Conservation (phyloP, 2,888 invertebrate species). For the Pyrrhosoma nymphula region DNA sequence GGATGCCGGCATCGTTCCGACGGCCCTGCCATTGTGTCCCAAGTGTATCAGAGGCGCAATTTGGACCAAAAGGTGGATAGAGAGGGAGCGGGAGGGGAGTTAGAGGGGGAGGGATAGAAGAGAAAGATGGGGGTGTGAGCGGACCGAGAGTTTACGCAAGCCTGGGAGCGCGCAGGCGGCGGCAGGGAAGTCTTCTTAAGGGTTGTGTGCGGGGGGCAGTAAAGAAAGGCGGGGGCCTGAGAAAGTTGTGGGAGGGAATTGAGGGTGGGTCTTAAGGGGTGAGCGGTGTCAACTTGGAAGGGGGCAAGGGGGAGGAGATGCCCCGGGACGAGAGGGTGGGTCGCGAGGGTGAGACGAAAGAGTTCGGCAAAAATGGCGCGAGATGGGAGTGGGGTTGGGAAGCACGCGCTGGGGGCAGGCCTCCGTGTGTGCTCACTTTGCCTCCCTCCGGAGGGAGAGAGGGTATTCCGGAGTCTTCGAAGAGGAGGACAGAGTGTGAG, state of each 20-base stretch:
- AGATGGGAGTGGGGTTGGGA: neutral
- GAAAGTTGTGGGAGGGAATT: neutral
- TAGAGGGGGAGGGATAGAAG: neutral
- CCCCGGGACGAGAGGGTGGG: neutral
- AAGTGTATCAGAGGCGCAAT: conserved; percentile 24
- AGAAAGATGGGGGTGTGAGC: neutral
- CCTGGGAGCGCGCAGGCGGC: neutral
- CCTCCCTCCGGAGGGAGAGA: no score
- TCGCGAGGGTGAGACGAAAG: neutral
- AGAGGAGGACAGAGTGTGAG: neutral
- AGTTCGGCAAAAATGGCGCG: neutral
- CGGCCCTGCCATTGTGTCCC: conserved; percentile 29
- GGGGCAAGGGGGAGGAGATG: neutral
- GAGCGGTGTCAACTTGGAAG: neutral
- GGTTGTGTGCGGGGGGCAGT: neutral
- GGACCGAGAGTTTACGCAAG: neutral
- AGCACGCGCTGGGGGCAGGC: neutral
- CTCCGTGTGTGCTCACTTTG: no score
- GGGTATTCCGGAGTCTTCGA: neutral
- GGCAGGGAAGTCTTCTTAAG: neutral
- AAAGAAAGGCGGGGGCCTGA: neutral
- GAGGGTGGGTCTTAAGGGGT: neutral
- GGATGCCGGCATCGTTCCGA: conserved; percentile 26
- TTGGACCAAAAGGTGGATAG: neutral
- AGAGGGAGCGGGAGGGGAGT: neutral